Percentiles rank a stretch among this genome's conserved stretches.
phyloP scores from a whole-genome alignment of 1,140 invertebrate genomes.

The Chironomus tepperi region DNA sequence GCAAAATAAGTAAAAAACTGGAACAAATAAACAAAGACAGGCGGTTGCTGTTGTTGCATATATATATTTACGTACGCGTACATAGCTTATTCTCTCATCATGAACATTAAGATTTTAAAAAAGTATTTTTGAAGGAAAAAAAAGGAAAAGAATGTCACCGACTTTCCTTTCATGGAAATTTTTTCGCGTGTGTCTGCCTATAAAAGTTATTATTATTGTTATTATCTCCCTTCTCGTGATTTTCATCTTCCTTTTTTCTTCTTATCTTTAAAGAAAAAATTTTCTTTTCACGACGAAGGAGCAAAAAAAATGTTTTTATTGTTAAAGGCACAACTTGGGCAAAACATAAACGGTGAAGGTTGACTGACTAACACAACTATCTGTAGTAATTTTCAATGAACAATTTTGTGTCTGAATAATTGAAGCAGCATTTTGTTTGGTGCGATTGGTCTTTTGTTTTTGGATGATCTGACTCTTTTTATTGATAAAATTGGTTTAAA shows the following conservation, averaged over 20 bases:
- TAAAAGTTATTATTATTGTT: background rate
- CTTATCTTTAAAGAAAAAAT: background rate
- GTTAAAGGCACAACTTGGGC: background rate
- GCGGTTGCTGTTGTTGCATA: too few species aligned
- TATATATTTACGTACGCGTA: too few species aligned
- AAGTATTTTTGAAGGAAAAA: background rate
- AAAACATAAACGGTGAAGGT: too few species aligned
- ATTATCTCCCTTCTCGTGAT: too few species aligned
- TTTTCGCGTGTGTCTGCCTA: background rate
- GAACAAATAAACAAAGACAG: background rate
- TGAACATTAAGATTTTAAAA: conserved; percentile 1
- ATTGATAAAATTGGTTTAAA: too few species aligned
- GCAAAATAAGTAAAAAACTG: background rate
- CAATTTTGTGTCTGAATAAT: too few species aligned
- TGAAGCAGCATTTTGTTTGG: too few species aligned
- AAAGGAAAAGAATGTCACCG: background rate
- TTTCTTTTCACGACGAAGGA: background rate
- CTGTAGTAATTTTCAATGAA: too few species aligned
- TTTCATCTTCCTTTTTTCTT: background rate
- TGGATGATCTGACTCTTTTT: too few species aligned
- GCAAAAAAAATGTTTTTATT: background rate
- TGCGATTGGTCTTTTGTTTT: too few species aligned
- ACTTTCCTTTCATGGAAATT: background rate
- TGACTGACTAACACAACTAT: too few species aligned
- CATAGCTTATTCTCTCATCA: background rate